Percentiles rank a stretch among this genome's conserved stretches.
Evolutionary conservation across 2,113 vertebrate genomes (phyloP).

Genomic region (Pedionomus torquatus): DNA sequence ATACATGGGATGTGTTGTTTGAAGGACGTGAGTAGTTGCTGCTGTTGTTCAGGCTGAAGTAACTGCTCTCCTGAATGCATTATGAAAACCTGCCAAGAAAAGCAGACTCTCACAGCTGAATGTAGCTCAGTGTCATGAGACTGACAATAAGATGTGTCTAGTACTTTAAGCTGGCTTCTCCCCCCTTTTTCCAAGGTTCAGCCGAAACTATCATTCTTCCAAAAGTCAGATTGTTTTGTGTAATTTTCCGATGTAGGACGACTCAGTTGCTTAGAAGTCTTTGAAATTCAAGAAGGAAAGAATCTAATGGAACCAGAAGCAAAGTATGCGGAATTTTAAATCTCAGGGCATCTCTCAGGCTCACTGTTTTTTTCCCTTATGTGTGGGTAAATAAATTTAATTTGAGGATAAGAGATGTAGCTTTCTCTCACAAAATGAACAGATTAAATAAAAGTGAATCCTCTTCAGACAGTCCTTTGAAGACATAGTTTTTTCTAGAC

Average conservation of each 20-base stretch:
- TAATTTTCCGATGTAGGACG: background rate
- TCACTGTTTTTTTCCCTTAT: background rate
- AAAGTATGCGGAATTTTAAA: slow-evolving; percentile 23
- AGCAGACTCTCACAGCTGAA: slow-evolving; percentile 18
- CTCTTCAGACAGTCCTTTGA: background rate
- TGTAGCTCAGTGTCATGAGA: background rate
- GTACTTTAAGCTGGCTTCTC: background rate
- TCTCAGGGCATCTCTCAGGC: background rate
- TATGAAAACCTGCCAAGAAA: slow-evolving; percentile 46
- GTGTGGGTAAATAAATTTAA: background rate
- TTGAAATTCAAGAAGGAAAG: slow-evolving; percentile 25
- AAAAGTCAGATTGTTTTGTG: slow-evolving; percentile 6
- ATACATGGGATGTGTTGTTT: slow-evolving; percentile 34
- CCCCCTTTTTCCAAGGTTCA: background rate
- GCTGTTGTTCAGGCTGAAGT: slow-evolving; percentile 49
- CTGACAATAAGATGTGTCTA: background rate
- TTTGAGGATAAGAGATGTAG: background rate
- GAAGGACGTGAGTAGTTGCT: slow-evolving; percentile 48
- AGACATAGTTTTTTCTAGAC: background rate
- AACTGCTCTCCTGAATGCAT: slow-evolving; percentile 50
- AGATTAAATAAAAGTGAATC: background rate
- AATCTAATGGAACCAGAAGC: background rate
- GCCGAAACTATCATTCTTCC: background rate
- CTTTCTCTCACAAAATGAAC: background rate
- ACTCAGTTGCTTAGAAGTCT: slow-evolving; percentile 8